phyloP scores from a whole-genome alignment of 2,888 invertebrate species.

The Drosophila colorata region DNA sequence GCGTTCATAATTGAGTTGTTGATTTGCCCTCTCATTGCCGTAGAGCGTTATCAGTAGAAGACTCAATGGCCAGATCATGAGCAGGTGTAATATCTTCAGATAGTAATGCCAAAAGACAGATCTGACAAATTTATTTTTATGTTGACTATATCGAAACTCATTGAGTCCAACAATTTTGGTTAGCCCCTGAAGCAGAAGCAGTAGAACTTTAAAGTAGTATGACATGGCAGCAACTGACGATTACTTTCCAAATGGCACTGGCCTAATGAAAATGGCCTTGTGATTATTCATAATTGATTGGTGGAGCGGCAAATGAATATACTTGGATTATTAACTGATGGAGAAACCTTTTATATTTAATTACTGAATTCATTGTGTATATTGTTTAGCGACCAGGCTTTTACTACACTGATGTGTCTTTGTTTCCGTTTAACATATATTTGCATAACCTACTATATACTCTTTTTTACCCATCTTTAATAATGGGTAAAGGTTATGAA shows the following conservation, averaged over 20 bases:
- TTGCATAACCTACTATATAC: too few species aligned
- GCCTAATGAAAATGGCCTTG: not conserved
- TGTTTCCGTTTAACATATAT: too few species aligned
- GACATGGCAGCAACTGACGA: constrained; percentile 1
- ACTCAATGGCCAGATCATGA: not conserved
- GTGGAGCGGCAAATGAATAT: not conserved
- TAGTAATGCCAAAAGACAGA: not conserved
- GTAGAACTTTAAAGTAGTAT: not conserved
- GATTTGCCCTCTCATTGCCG: not conserved
- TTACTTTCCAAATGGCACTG: not conserved
- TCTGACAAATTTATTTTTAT: not conserved
- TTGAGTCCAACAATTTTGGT: not conserved
- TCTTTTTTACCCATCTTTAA: too few species aligned
- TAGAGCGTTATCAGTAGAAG: not conserved
- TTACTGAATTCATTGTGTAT: not conserved
- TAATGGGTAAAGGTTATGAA: too few species aligned
- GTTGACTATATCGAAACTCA: not conserved
- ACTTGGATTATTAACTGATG: not conserved
- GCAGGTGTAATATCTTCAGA: not conserved
- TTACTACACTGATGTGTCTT: too few species aligned
- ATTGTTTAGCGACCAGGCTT: too few species aligned
- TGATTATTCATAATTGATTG: not conserved
- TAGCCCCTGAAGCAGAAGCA: not conserved
- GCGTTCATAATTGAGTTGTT: not conserved
- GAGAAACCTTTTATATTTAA: not conserved